Evolutionary conservation across 2,888 invertebrate species (phyloP), one percentile per base, ranked within the genome.

Genomic region (Ptychoptera contaminata): DNA sequence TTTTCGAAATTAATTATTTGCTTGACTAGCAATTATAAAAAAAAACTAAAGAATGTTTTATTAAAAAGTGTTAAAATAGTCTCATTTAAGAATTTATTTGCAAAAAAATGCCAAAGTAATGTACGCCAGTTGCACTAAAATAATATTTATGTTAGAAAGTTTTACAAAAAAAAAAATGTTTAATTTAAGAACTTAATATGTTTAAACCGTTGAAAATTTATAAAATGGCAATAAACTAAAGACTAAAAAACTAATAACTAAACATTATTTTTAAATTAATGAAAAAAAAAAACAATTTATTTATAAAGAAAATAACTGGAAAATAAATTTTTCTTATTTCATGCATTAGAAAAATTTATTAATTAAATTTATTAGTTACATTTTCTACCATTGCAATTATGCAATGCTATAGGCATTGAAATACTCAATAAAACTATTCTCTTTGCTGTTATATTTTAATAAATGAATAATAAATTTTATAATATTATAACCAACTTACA

Each of bases 401-500:
- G n/a, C n/a, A n/a, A n/a, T 37, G 37, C 11, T 12, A 37, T 9
- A 2, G 9, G 11, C 9, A 16, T 39, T 39, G 2, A 16, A 11
- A 12, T 14, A 42, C n/a, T n/a, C n/a, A 11, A 15, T 37, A 31
- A 15, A 12, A 14, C 14, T 29, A 9, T 7, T 35, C 12, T 8
- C 4, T 31, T 14, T 32, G 15, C 10, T n/a, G n/a, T n/a, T n/a
- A n/a, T n/a, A n/a, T n/a, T n/a, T n/a, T n/a, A n/a, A n/a, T n/a
- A n/a, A n/a, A 16, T 14, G 34, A 2, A 43, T 45, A 42, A 23
- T 41, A 16, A 23, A n/a, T n/a, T 16, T 41, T 30, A 6, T 16
- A 34, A 16, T 37, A 11, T 32, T 12, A 35, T 38, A 38, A 46
- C 40, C 46, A 62, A 76, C 77, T 77, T 66, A 78, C 76, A 58